These are phyloP conservation scores for Cecropterus lyciades DNA, from an alignment of 1,140 invertebrate genomes.

Conservation along the genomic window DNA sequence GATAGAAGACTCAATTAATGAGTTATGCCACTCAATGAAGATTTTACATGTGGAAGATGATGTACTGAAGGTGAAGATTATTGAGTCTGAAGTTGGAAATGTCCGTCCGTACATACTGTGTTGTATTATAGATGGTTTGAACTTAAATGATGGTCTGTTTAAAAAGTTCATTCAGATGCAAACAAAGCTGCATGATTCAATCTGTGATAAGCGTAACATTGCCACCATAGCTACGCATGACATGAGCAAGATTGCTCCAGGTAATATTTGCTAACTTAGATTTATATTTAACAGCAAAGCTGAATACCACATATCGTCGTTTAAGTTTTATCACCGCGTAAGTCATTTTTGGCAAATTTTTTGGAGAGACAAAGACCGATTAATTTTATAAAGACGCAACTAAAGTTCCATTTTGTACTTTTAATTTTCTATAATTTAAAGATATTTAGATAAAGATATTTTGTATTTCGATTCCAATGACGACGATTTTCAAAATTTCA, in stretches of 20 bases:
- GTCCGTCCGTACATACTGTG: conserved; percentile 90
- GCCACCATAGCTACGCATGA: conserved; percentile 94
- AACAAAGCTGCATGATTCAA: conserved; percentile 91
- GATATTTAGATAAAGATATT: too few species aligned
- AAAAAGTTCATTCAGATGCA: conserved; percentile 93
- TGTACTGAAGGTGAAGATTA: conserved; percentile 83
- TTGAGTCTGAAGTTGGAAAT: conserved; percentile 82
- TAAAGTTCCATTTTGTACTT: too few species aligned
- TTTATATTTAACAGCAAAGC: too few species aligned
- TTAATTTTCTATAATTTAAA: too few species aligned
- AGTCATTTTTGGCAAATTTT: too few species aligned
- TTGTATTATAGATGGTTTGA: conserved; percentile 88
- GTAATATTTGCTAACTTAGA: conserved; percentile 48
- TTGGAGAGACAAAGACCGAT: too few species aligned
- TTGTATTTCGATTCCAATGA: too few species aligned
- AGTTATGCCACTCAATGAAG: conserved; percentile 70
- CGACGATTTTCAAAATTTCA: too few species aligned
- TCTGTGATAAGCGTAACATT: conserved; percentile 90
- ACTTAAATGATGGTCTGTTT: conserved; percentile 87
- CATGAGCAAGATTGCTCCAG: conserved; percentile 85
- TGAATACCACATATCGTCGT: too few species aligned
- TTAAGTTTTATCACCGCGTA: too few species aligned
- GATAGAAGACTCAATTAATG: conserved; percentile 53
- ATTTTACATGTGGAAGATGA: conserved; percentile 86
- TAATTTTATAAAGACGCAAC: too few species aligned